Base-by-base conservation (phyloP, 2,888 invertebrate species). In the Megalurothrips usitatus region DNA sequence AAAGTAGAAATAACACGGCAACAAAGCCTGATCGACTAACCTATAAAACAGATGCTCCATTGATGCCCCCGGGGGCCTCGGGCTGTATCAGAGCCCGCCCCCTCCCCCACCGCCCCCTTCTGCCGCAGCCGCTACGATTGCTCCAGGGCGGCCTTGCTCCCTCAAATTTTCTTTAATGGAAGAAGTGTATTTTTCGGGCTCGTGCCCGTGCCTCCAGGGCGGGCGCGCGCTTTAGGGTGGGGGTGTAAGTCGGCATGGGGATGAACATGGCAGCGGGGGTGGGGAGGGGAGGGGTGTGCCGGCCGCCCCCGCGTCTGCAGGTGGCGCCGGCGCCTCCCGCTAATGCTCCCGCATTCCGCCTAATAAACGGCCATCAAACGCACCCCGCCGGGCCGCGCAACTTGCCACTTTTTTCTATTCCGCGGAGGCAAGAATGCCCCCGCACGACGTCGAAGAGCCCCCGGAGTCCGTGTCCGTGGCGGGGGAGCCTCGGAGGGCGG, bases 181-280 rank as follows among this genome's bases (percentile, higher is more conserved):
- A 58, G 58, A 58, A 58, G 58, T 58, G 58, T 58, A 58, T 58
- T 58, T 58, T 58, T 58, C 58, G 58, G 58, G 58, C 19, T 58
- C 19, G 58, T 58, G 58, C 58, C 58, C 19, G 58, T 58, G 58
- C 58, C 58, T 43, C 14, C 58, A 17, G 19, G 58, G 58, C 58
- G 52, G 14, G 52, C 52, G 52, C 1, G n/a, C n/a, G n/a, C n/a
- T n/a, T n/a, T n/a, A n/a, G n/a, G n/a, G n/a, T n/a, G n/a, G n/a
- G n/a, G 6, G 34, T 43, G 34, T 43, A 43, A 43, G 34, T 43
- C 34, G 34, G 34, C 2, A 43, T 1, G 14, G 58, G 14, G 58
- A 58, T n/a, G n/a, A n/a, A n/a, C n/a, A n/a, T n/a, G n/a, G n/a
- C n/a, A n/a, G n/a, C n/a, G 58, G 58, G 58, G 14, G 19, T 4